Base-by-base conservation (phyloP, 2,113 vertebrate genomes). In the Myotis yumanensis region DNA sequence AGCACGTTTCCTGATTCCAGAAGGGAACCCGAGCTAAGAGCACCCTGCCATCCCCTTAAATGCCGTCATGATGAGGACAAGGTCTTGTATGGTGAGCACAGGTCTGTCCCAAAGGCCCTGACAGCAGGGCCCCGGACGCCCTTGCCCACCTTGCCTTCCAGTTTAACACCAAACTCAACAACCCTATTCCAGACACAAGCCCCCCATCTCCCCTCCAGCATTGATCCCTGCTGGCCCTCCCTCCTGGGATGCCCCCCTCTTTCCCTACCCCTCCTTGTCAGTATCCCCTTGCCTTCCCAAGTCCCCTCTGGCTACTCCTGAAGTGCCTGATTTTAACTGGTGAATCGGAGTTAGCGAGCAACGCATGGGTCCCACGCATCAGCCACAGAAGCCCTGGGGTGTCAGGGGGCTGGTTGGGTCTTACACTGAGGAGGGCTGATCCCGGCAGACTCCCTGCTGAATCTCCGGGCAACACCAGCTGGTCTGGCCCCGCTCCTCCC, bases 401-500 rank as follows among this genome's bases (percentile, higher is more conserved):
- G 10, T 23, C 83, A 30, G 1, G 0, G 35, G 32, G 15, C 52
- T 69, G 12, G 4, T 0, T 5, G 54, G 52, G n/a, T 7, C 57
- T 88, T 25, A 81, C n/a, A 35, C 16, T n/a, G 73, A 81, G 69
- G 46, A 80, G 4, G 22, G 23, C 17, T 43, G 30, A 22, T 2
- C 66, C 37, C 35, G 32, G 17, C 64, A 51, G 64, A 51, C 16
- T 23, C 23, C 22, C 32, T 14, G 22, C 79, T 11, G 35, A 66
- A 46, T 2, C 59, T 28, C n/a, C 22, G 57, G 37, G 46, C 84
- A 48, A 25, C 35, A 46, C 82, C 37, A 37, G 59, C 48, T 57
- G 48, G 12, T 43, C 87, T 15, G 23, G 37, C 37, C 37, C 68
- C 2, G 30, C 51, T 51, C 10, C 37, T 66, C 69, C 66, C 30